Evolutionary conservation across 2,888 invertebrate species (phyloP).

Genomic region (Globia sparganii): DNA sequence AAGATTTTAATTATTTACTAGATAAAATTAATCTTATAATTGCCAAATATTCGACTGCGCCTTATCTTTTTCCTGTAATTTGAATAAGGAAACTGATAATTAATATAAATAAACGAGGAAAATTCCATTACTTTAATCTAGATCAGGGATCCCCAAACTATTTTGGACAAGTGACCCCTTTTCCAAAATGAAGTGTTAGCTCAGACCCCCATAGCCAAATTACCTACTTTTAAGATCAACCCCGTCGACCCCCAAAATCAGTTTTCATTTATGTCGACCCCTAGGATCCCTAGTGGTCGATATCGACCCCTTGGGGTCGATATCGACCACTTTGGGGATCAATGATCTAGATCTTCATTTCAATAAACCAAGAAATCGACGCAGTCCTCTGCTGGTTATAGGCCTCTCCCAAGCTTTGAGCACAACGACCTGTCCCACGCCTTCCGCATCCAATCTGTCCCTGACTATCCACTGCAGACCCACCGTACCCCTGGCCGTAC

Average conservation of each 20-base stretch:
- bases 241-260: too few species aligned
- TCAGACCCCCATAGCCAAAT: too few species aligned
- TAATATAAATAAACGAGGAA: constrained; percentile 13
- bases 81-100: constrained; percentile 38
- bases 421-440: neutral
- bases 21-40: constrained; percentile 48
- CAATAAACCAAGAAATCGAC: neutral
- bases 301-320: too few species aligned
- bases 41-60: neutral
- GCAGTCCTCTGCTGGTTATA: neutral
- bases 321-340: too few species aligned
- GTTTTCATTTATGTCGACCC: too few species aligned
- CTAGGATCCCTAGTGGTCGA: too few species aligned
- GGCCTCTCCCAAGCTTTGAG: neutral
- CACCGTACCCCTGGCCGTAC: too few species aligned
- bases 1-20: constrained; percentile 14
- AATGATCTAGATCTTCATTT: constrained; percentile 9
- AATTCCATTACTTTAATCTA: constrained; percentile 12
- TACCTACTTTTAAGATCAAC: too few species aligned
- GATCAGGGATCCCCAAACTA: too few species aligned
- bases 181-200: too few species aligned
- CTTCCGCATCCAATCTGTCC: neutral
- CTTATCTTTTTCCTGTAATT: constrained; percentile 27
- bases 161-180: too few species aligned
- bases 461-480: too few species aligned